A percentile compares a stretch with the other conserved stretches of the same genome.
phyloP scores from a whole-genome alignment of 2,113 vertebrate genomes.

The Chauna torquata region DNA sequence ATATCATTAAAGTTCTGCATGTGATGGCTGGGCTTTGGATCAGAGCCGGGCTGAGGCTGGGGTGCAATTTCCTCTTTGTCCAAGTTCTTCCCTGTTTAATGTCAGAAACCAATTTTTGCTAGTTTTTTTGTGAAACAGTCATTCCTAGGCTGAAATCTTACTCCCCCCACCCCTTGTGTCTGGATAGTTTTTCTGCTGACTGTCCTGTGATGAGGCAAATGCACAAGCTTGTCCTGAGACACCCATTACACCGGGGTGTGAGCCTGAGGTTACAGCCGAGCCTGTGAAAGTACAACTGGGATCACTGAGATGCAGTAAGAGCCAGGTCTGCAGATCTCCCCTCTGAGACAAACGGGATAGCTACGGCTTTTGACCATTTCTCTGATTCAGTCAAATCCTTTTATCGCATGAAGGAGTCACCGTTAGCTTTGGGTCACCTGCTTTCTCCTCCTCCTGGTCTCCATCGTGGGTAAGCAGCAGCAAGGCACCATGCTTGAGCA shows the following conservation, averaged over 20 bases:
- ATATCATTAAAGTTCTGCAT: not conserved
- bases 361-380: accelerated
- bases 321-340: not conserved
- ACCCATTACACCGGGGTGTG: accelerated
- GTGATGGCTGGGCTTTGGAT: not conserved
- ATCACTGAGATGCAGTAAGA: not conserved
- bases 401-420: not conserved
- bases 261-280: not conserved
- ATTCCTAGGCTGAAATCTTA: not conserved
- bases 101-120: not conserved
- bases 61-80: not conserved
- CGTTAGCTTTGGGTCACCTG: accelerated
- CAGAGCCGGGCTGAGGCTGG: not conserved
- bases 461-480: accelerated
- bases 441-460: not conserved
- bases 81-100: not conserved
- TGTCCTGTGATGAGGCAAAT: not conserved
- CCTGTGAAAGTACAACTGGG: not conserved
- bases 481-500: not conserved
- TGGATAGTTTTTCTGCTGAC: not conserved
- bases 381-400: not conserved
- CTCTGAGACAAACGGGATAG: not conserved
- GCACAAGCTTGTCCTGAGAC: not conserved
- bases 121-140: not conserved
- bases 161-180: accelerated